A percentile compares a stretch with the other conserved stretches of the same genome.
phyloP scores from a whole-genome alignment of 2,797 vertebrate genomes.

The Enoplosus armatus region DNA sequence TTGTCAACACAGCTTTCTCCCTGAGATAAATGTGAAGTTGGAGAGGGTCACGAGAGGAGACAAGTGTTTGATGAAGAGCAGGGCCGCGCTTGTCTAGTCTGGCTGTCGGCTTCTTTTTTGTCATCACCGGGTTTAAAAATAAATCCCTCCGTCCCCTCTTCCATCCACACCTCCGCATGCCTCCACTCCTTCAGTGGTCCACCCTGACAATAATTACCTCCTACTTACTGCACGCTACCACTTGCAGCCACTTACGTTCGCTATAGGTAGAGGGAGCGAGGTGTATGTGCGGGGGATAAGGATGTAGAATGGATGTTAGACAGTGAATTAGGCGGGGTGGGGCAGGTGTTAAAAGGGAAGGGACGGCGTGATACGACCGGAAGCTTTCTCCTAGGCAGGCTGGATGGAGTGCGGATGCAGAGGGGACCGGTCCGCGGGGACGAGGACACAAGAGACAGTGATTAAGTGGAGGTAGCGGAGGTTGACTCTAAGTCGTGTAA shows the following conservation, averaged over 20 bases:
- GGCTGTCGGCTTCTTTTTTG: conserved; percentile 61
- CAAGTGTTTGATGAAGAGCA: conserved; percentile 75
- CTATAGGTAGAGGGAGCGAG: conserved; percentile 29
- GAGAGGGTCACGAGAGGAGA: conserved; percentile 66
- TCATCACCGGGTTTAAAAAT: conserved; percentile 82
- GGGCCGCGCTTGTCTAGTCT: conserved; percentile 46
- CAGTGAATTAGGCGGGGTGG: conserved; percentile 40
- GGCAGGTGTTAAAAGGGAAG: conserved; percentile 63
- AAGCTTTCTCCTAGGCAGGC: conserved; percentile 58
- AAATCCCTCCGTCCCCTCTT: conserved; percentile 63
- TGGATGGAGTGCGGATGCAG: conserved; percentile 36
- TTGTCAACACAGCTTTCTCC: conserved; percentile 52
- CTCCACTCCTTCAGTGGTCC: conserved; percentile 51
- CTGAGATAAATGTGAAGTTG: conserved; percentile 44
- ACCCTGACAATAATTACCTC: conserved; percentile 61
- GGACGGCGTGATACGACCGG: conserved; percentile 30
- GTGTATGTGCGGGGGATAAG: conserved; percentile 42
- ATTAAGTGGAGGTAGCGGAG: conserved; percentile 86
- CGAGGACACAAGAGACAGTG: conserved; percentile 76
- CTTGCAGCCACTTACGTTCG: conserved; percentile 54
- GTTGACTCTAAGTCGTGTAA: conserved; percentile 85
- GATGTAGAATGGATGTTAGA: conserved; percentile 46
- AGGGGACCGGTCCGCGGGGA: conserved; percentile 63
- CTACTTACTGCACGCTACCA: conserved; percentile 45
- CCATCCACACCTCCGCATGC: conserved; percentile 48